Base-by-base conservation (phyloP, 2,797 vertebrate species). In the Bovichtus variegatus region DNA sequence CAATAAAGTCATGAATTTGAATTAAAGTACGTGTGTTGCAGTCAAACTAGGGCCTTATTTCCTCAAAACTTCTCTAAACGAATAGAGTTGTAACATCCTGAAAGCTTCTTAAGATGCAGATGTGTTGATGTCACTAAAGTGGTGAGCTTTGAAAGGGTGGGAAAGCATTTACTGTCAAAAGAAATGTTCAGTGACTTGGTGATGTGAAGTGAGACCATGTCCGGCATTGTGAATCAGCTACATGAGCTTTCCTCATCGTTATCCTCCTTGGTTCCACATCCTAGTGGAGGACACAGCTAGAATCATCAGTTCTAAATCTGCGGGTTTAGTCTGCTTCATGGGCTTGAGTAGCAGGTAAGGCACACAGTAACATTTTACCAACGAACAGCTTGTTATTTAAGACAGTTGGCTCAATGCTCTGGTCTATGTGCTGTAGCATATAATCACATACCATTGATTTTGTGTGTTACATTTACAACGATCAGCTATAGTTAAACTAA, bases 331-430 rank as follows among this genome's bases (percentile, higher is more conserved):
- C 23, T 50, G 21, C 46, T 60, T 54, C 50, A 43, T 11, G n/a
- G 71, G 38, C n/a, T 51, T 18, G 46, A 70, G 15, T 53, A 73
- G 58, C 29, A 50, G n/a, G n/a, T 44, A 69, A 70, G 72, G 41
- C 51, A 64, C 43, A 64, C 38, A 77, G 68, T 72, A 54, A 75
- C 40, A 67, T 78, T 67, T 27, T 16, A 49, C 53, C 19, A 72
- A 68, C 49, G 59, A 59, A 59, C 31, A 38, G 8, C 31, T 44
- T 57, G 43, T 41, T 67, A 40, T 51, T 55, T 38, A 10, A 71
- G 40, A 60, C 41, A n/a, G 43, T 3, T 49, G 25, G n/a, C 47
- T 47, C 25, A 11, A 46, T 9, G 9, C 40, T 27, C 21, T 3
- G 2, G 4, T 67, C 11, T 57, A 41, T 54, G 18, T 3, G 15